A percentile compares a stretch with the other conserved stretches of the same genome.
Evolutionary conservation across 2,888 invertebrate genomes (phyloP).

Genomic region (Oscheius myriophilus): DNA sequence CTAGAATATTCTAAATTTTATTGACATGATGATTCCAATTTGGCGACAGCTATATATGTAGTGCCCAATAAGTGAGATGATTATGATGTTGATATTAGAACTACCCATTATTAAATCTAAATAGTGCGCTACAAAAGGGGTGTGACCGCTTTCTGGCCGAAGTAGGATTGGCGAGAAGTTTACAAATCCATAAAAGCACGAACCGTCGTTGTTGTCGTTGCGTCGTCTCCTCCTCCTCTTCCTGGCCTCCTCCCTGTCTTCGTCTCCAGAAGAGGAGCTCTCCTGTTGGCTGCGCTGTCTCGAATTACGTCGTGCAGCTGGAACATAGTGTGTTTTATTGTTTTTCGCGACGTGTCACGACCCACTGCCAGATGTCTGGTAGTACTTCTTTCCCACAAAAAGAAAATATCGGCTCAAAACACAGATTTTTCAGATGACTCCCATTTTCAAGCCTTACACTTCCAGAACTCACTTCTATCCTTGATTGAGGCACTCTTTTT

Average conservation of each 20-base stretch:
- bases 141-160: too few species aligned
- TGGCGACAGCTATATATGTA: too few species aligned
- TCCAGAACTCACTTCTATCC: constrained; percentile 41
- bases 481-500: constrained; percentile 35
- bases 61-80: too few species aligned
- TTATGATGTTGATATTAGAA: too few species aligned
- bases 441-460: not conserved
- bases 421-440: too few species aligned
- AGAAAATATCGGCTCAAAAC: not conserved
- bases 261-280: constrained; percentile 43
- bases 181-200: too few species aligned
- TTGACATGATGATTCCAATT: too few species aligned
- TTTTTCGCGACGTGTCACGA: not conserved
- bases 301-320: constrained; percentile 54
- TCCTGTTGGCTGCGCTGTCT: constrained; percentile 46
- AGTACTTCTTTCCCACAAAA: not conserved
- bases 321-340: constrained; percentile 3
- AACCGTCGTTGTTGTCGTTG: not conserved
- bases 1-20: too few species aligned
- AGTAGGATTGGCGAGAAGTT: too few species aligned
- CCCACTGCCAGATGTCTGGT: not conserved
- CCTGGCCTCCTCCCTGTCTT: constrained; percentile 26
- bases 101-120: too few species aligned
- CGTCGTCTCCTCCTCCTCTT: constrained; percentile 11
- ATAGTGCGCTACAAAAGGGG: too few species aligned